A percentile compares a stretch with the other conserved stretches of the same genome.
Conservation (phyloP, 2,113 vertebrate genomes). For the Vanacampus margaritifer region DNA sequence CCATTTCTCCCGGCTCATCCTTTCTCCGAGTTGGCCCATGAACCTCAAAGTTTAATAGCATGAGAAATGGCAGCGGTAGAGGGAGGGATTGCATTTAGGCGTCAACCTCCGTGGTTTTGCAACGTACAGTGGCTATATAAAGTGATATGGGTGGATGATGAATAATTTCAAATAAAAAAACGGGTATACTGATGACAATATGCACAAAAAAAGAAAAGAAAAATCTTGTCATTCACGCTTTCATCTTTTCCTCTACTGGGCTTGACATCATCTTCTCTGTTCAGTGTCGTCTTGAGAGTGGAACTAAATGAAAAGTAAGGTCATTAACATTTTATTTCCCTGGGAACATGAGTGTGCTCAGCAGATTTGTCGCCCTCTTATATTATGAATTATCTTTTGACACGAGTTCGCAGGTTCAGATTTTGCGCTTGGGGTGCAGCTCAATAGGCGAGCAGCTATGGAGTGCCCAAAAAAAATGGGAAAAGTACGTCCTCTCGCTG, state of each 20-base stretch:
- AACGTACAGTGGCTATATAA: not conserved
- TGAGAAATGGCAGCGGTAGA: not conserved
- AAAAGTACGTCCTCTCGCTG: not conserved
- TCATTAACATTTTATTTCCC: not conserved
- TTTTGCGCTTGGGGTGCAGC: not conserved
- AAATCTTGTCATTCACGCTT: not conserved
- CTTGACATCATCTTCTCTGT: not conserved
- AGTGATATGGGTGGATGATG: not conserved
- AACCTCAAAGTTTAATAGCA: conserved; percentile 45
- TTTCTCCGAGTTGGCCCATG: conserved; percentile 51
- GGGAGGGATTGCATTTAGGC: not conserved
- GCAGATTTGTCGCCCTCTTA: not conserved
- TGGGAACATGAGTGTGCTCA: not conserved
- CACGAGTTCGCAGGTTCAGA: not conserved
- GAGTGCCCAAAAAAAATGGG: not conserved
- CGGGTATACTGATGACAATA: not conserved
- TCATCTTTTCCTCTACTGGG: not conserved
- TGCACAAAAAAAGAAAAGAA: not conserved
- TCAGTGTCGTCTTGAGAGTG: not conserved
- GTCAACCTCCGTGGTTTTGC: not conserved
- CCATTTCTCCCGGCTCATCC: conserved; percentile 49
- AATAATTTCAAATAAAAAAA: not conserved
- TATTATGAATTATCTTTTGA: conserved; percentile 2
- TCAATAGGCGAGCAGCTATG: not conserved
- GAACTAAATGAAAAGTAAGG: not conserved